Percentiles rank a stretch among this genome's conserved stretches.
phyloP scores from a whole-genome alignment of 2,888 invertebrate species.

The Lasioglossum marginatum region DNA sequence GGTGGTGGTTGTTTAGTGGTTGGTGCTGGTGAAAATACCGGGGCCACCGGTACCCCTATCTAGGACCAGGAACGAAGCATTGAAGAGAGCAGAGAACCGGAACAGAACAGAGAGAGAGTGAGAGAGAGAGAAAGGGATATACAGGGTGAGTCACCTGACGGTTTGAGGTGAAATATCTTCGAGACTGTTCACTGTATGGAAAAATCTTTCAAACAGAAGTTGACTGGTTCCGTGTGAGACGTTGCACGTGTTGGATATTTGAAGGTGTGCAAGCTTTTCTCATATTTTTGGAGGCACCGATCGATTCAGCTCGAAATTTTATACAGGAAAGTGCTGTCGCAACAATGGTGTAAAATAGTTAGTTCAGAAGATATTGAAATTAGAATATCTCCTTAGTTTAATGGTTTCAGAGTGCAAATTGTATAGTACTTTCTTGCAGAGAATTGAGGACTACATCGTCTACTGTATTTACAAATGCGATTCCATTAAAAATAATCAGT shows the following conservation, averaged over 20 bases:
- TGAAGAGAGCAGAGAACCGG: background rate
- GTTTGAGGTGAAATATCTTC: background rate
- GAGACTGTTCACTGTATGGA: background rate
- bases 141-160: background rate
- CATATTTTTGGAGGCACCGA: background rate
- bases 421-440: background rate
- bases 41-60: background rate
- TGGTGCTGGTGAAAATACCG: slow-evolving; percentile 8
- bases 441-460: background rate
- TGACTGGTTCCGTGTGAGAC: background rate
- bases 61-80: background rate
- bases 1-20: slow-evolving; percentile 6
- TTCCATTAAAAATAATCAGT: background rate
- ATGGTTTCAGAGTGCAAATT: background rate
- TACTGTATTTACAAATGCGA: background rate
- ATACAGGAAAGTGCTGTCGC: background rate
- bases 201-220: background rate
- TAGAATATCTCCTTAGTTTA: background rate
- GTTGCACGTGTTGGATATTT: background rate
- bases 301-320: background rate
- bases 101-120: background rate
- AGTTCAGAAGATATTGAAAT: background rate
- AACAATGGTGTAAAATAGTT: background rate
- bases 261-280: background rate
- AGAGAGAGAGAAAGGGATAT: background rate